phyloP scores from a whole-genome alignment of 2,113 vertebrate species.

The Rhinolophus sinicus region DNA sequence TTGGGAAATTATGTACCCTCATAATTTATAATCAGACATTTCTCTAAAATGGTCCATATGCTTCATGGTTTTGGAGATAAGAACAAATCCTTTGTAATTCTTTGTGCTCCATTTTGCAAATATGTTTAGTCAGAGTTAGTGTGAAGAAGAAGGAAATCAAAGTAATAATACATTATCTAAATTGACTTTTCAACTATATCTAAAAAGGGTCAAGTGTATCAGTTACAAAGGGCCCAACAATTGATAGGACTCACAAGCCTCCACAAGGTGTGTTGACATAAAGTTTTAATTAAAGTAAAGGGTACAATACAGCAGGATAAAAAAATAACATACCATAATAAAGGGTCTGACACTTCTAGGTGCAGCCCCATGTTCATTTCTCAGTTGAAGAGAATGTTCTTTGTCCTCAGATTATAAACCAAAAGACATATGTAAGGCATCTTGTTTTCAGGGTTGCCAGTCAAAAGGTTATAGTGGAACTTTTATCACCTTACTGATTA shows the following conservation, averaged over 20 bases:
- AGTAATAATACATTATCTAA: not conserved
- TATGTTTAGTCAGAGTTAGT: not conserved
- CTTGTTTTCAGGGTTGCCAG: not conserved
- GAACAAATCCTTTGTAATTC: constrained; percentile 9
- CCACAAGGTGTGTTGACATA: not conserved
- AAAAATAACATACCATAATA: not conserved
- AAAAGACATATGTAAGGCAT: not conserved
- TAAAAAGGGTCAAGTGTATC: not conserved
- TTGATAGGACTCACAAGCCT: not conserved
- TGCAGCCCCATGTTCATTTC: not conserved
- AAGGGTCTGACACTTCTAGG: not conserved
- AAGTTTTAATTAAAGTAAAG: not conserved
- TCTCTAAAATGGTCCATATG: not conserved
- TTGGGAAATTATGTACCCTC: not conserved
- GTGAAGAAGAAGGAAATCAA: not conserved
- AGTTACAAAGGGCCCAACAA: not conserved
- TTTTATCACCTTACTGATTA: not conserved
- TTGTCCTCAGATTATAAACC: not conserved
- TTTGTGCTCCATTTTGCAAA: not conserved
- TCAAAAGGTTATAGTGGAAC: not conserved
- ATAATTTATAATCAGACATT: not conserved
- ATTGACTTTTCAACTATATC: not conserved
- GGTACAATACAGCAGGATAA: not conserved
- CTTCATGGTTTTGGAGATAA: not conserved
- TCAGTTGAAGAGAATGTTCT: not conserved